Evolutionary conservation across 2,113 vertebrate genomes (phyloP).

Genomic region (Carassius auratus): DNA sequence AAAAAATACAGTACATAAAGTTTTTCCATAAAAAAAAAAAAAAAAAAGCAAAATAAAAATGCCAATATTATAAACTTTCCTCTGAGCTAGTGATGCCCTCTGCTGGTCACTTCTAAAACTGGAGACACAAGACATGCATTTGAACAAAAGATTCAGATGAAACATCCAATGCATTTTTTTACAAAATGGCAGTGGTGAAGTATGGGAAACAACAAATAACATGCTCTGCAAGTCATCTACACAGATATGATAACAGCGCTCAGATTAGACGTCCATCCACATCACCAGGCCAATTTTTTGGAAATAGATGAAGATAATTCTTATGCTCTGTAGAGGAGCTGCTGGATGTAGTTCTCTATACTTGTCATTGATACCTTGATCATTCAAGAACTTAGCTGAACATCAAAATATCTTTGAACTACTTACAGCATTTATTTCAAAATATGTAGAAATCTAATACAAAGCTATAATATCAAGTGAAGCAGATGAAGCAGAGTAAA

Average conservation of each 20-base stretch:
- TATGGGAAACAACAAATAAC: background rate
- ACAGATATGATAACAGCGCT: background rate
- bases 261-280: too few species aligned
- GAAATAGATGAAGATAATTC: background rate
- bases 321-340: background rate
- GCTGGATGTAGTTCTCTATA: background rate
- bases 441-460: background rate
- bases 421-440: conserved; percentile 1
- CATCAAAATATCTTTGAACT: background rate
- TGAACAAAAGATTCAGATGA: background rate
- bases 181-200: background rate
- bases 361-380: background rate
- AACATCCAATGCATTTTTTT: background rate
- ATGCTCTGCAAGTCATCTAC: background rate
- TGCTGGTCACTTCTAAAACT: conserved; percentile 32
- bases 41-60: background rate
- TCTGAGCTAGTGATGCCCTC: conserved; percentile 25
- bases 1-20: conserved; percentile 34
- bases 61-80: background rate
- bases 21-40: background rate
- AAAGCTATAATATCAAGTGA: background rate
- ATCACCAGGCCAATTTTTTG: background rate
- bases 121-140: background rate
- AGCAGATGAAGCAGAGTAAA: background rate
- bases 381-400: background rate